Conservation (phyloP, 2,797 vertebrate species). For the Sebastolobus altivelis region DNA sequence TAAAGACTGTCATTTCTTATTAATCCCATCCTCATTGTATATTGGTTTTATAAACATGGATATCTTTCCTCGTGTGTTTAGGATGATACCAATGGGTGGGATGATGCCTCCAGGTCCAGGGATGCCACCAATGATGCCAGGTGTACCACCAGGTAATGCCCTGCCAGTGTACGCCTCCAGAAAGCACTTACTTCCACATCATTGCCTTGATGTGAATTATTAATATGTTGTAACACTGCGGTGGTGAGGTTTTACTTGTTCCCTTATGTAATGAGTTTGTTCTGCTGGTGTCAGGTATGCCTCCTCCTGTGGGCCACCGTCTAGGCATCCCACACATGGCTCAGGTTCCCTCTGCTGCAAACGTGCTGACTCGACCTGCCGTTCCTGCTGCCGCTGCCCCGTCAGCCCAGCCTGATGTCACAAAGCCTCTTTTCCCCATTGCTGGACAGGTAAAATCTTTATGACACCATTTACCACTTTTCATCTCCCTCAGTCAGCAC, state of each 20-base stretch:
- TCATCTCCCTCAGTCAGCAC: not conserved
- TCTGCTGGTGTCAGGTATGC: conserved; percentile 84
- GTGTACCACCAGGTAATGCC: conserved; percentile 72
- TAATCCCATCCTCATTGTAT: not conserved
- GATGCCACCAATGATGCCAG: conserved; percentile 88
- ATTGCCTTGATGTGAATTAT: not conserved
- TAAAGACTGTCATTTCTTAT: not conserved
- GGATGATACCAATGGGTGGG: conserved; percentile 90
- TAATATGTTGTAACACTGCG: not conserved
- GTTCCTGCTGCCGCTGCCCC: conserved; percentile 66
- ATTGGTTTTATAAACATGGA: not conserved
- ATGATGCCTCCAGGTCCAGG: conserved; percentile 92
- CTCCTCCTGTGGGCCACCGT: conserved; percentile 89
- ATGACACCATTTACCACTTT: not conserved
- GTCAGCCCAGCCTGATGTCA: conserved; percentile 86
- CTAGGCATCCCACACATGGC: conserved; percentile 92
- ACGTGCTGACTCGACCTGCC: conserved; percentile 87
- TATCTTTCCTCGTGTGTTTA: conserved; percentile 12
- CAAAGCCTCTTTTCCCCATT: conserved; percentile 95
- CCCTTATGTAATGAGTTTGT: not conserved
- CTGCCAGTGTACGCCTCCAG: not conserved
- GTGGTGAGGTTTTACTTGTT: not conserved
- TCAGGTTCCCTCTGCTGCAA: conserved; percentile 85
- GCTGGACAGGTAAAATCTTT: conserved; percentile 90
- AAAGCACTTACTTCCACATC: not conserved